Percentiles rank a stretch among this genome's conserved stretches.
These are phyloP conservation scores for Chironomus tepperi DNA, from an alignment of 1,140 invertebrate genomes.

Conservation along the genomic window DNA sequence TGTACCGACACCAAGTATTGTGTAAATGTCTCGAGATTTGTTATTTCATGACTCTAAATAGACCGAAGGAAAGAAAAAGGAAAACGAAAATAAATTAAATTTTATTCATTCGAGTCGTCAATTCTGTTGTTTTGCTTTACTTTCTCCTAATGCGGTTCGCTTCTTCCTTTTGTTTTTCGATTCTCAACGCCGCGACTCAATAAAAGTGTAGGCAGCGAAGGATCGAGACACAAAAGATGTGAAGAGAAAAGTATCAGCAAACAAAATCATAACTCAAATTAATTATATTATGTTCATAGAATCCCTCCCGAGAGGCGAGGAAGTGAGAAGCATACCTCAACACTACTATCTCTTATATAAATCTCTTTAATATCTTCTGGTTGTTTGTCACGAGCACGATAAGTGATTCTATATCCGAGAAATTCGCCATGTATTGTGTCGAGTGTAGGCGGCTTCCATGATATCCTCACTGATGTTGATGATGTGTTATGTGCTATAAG, in stretches of 20 bases:
- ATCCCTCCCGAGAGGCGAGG: too few species aligned
- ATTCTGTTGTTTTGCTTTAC: constrained; percentile 29
- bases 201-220: not conserved
- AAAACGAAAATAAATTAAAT: constrained; percentile 30
- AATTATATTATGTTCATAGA: not conserved
- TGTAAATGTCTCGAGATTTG: constrained; percentile 60
- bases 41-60: constrained; percentile 58
- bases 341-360: constrained; percentile 55
- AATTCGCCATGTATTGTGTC: constrained; percentile 70
- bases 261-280: constrained; percentile 22
- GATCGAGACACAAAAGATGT: not conserved
- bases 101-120: constrained; percentile 28
- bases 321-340: constrained; percentile 50
- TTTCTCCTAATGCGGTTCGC: not conserved
- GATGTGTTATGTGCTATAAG: constrained; percentile 58
- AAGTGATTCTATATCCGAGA: constrained; percentile 62
- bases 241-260: not conserved
- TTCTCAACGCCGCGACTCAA: not conserved
- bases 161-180: not conserved
- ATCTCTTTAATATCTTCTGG: constrained; percentile 53
- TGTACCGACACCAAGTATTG: constrained; percentile 66
- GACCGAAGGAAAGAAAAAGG: constrained; percentile 17
- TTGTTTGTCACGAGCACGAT: constrained; percentile 51
- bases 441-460: constrained; percentile 58
- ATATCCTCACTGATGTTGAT: constrained; percentile 57